Base-by-base conservation (phyloP, 2,797 vertebrate genomes). In the Poeciliopsis gracilis region DNA sequence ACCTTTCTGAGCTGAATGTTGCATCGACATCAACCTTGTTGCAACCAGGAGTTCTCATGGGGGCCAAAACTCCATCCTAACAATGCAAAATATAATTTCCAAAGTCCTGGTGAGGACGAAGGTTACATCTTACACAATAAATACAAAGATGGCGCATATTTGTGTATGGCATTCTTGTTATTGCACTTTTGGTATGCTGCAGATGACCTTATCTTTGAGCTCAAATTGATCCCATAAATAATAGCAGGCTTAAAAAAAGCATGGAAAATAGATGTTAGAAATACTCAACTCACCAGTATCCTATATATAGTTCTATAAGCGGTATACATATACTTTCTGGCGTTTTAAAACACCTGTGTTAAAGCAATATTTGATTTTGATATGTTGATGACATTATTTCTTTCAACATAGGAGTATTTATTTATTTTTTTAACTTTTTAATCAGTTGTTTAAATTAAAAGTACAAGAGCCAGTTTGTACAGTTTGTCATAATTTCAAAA, bases 371-470 rank as follows among this genome's bases (percentile, higher is more conserved):
- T 69, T 69, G n/a, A 69, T 69, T 69, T 43, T 43, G 36, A 41
- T 43, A 43, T 43, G 20, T 36, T 0, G 0, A 5, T 67, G 20
- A n/a, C 20, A 41, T 41, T 13, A 67, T 25, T 43, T 41, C 1
- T 38, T 66, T 38, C 11, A 10, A 23, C 11, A 38, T 23, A 38
- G 23, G 23, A n/a, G 23, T 25, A 2, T 46, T n/a, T 45, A n/a
- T 36, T 46, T n/a, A 33, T n/a, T 36, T 49, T 20, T 25, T 7
- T 2, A 3, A 3, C 15, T 18, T 33, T 71, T 57, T 71, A 23
- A 47, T 63, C 33, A 28, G 13, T 73, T 57, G 75, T 84, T 51
- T 75, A 71, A 25, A 78, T 69, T 79, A 9, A 51, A 53, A 6
- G 36, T 53, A 63, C 47, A 73, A 80, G 85, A 46, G 47, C 20